Conservation (phyloP, 1,140 invertebrate genomes). For the Planococcus citri region DNA sequence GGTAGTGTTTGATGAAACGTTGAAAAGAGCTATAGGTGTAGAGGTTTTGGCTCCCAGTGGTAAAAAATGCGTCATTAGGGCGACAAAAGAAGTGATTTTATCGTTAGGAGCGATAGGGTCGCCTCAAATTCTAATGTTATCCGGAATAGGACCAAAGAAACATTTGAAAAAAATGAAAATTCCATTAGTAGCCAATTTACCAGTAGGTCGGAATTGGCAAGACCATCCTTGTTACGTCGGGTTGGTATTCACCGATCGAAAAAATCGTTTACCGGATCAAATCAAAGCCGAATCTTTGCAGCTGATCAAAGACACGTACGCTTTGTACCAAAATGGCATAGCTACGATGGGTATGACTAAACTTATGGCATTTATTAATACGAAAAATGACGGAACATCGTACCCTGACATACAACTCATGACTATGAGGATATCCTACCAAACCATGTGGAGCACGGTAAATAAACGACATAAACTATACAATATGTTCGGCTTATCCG, state of each 20-base stretch:
- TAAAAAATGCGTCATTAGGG: slow-evolving; percentile 32
- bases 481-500: slow-evolving; percentile 18
- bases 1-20: slow-evolving; percentile 46
- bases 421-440: slow-evolving; percentile 20
- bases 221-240: slow-evolving; percentile 57
- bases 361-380: slow-evolving; percentile 21
- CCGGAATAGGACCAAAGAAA: slow-evolving; percentile 54
- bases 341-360: slow-evolving; percentile 10
- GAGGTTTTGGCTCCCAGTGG: slow-evolving; percentile 40
- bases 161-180: slow-evolving; percentile 50
- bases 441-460: background rate
- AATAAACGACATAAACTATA: background rate
- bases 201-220: slow-evolving; percentile 67
- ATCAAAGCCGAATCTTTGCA: slow-evolving; percentile 41
- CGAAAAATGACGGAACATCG: background rate
- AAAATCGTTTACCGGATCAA: slow-evolving; percentile 35
- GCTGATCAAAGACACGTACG: slow-evolving; percentile 38
- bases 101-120: slow-evolving; percentile 53
- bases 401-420: slow-evolving; percentile 23
- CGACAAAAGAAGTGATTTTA: slow-evolving; percentile 50
- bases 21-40: slow-evolving; percentile 46
- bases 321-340: background rate
- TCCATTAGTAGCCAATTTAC: slow-evolving; percentile 45
- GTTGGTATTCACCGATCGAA: slow-evolving; percentile 45
- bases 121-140: slow-evolving; percentile 56